A percentile compares a stretch with the other conserved stretches of the same genome.
Conservation (phyloP, 2,797 vertebrate genomes). For the Myotis vivesi region DNA sequence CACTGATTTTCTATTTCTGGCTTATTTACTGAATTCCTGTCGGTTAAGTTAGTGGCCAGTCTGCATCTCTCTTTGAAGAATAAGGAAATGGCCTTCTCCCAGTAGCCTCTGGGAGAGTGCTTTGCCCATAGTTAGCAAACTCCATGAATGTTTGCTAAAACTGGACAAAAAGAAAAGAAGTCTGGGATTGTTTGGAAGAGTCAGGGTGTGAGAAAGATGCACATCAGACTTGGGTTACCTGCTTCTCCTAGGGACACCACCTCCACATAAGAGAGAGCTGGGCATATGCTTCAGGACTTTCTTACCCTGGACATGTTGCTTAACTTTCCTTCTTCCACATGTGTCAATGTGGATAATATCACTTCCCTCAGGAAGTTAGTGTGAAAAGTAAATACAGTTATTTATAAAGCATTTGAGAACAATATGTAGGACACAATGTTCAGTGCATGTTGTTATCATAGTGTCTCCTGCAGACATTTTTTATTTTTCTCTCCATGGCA, state of each 20-base stretch:
- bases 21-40: not conserved
- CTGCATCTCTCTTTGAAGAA: not conserved
- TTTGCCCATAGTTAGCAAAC: not conserved
- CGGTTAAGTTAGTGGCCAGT: not conserved
- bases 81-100: not conserved
- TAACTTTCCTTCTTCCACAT: not conserved
- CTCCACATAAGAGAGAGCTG: not conserved
- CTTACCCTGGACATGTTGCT: not conserved
- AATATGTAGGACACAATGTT: not conserved
- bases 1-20: not conserved
- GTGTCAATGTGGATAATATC: not conserved
- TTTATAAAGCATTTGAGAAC: not conserved
- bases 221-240: not conserved
- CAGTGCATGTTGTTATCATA: not conserved
- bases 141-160: conserved; percentile 11
- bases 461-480: not conserved
- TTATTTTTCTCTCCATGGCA: not conserved
- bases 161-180: not conserved
- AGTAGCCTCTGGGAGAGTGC: not conserved
- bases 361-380: not conserved
- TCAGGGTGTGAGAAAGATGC: not conserved
- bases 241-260: not conserved
- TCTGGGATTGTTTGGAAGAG: not conserved
- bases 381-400: not conserved
- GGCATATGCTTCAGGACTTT: not conserved